Evolutionary conservation across 2,797 vertebrate genomes (phyloP).

Genomic region (Tiaroga cobitis): DNA sequence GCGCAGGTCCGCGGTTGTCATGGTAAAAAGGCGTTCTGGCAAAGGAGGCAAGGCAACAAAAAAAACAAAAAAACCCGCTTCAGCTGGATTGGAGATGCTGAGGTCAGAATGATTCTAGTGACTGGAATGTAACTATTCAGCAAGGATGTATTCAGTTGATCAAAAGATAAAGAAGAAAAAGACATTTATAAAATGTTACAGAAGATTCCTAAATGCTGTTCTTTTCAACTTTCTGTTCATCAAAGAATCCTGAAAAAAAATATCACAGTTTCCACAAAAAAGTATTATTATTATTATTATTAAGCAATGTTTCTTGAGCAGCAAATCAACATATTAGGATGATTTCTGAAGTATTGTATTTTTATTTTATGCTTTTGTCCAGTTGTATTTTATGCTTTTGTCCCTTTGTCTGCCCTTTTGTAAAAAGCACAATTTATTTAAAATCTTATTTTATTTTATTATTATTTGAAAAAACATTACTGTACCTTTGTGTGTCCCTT

Average conservation of each 20-base stretch:
- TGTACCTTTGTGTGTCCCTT: no score
- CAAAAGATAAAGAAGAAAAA: neutral
- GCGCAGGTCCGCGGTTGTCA: conserved; percentile 58
- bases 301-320: neutral
- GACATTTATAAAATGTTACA: neutral
- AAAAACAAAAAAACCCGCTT: neutral
- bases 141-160: neutral
- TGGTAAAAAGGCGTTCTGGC: conserved; percentile 54
- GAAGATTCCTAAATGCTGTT: neutral
- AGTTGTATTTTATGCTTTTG: neutral
- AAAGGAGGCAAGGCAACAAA: conserved; percentile 10
- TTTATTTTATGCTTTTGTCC: neutral
- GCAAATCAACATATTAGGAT: neutral
- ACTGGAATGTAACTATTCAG: neutral
- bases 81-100: conserved; percentile 38
- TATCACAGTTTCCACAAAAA: neutral
- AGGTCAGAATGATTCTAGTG: neutral
- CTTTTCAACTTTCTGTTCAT: neutral
- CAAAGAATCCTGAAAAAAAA: neutral
- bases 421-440: no score
- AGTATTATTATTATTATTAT: no score
- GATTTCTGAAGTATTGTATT: no score
- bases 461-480: no score
- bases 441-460: no score
- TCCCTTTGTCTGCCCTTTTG: no score